Base-by-base conservation (phyloP, 2,888 invertebrate species). In the Hylaea fasciaria region DNA sequence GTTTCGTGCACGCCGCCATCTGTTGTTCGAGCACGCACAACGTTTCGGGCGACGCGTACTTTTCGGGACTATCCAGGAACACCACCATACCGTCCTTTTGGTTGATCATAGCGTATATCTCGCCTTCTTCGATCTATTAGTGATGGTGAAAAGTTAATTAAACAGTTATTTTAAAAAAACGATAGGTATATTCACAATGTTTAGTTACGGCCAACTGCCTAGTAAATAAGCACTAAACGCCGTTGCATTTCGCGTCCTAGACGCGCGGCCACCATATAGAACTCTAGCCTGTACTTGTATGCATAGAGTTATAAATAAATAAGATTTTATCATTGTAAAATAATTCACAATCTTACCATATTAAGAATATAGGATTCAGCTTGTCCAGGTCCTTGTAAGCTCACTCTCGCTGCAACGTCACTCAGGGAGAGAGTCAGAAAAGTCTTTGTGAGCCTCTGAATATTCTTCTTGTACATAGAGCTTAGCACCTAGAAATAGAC, bases 51-150 rank as follows among this genome's bases (percentile, higher is more conserved):
- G 97, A 97, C 75, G 98, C 97, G 85, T 97, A 98, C 85, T 98
- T 98, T 83, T 98, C 98, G 10, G 98, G 98, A 85, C 97, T 97
- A 80, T 99, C 98, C 73, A 97, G 95, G 84, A 99, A 99, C 54
- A 98, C 94, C 13, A 99, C 98, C 98, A 99, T 99, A 12, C 99
- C 98, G 89, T 99, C 98, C 86, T 97, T 97, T 91, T 98, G 98
- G 91, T 98, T 98, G 70, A 99, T 98, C 77, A 97, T 97, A 28
- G 99, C 99, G 91, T 96, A 98, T 74, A 99, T 99, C 92, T 98
- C 98, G 55, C 97, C 97, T 83, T 98, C 98, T 91, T 98, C 98
- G 78, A 99, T 99, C 98, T 98, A 74, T 35, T 51, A 63, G 43
- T 40, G 14, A 41, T 22, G 43, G 49, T 22, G 5, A 2, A 22